Evolutionary conservation across 2,888 invertebrate genomes (phyloP), one percentile per base, ranked within the genome.

Genomic region (Galerucella pusilla): DNA sequence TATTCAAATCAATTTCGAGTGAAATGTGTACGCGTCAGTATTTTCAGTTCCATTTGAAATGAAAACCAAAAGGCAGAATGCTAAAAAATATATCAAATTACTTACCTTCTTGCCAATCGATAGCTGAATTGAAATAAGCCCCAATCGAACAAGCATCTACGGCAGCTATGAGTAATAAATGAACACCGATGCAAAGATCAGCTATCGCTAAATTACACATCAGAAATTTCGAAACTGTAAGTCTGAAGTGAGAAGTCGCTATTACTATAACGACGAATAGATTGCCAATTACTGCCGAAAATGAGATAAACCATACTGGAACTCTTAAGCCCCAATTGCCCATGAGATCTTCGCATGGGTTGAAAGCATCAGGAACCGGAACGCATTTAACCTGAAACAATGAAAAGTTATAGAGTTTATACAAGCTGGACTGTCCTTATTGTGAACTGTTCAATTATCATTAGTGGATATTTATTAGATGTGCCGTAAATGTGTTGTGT

Each of bases 131-230:
- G 85, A 92, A 92, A 84, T 93, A 93, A 68, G 89, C 89, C 10
- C 92, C 91, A 49, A 92, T 88, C 2, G 92, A 92, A 57, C 90
- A 89, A 0, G 91, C 89, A 83, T 93, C 93, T 63, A 91, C 90
- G 14, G 91, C 88, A 1, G 92, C 92, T 77, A 92, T 89, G 49
- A 89, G 82, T 1, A 92, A 88, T 65, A 93, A 86, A 85, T 93
- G 93, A 12, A 91, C 84, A 1, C 92, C 93, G 88, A 93, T 92
- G 82, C 91, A 90, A 75, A 93, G 88, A 85, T 93, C 93, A n/a
- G 92, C 92, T 61, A 91, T 87, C 1, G 92, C 92, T 78, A 93
- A 86, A 84, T 93, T 92, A 81, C 92, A 91, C 90, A 93, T 92
- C 68, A 93, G 89, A 82, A 93, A 91, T 82, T 89, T 89, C 77